Evolutionary conservation across 2,888 invertebrate species (phyloP).

Genomic region (Macrophya annulata): DNA sequence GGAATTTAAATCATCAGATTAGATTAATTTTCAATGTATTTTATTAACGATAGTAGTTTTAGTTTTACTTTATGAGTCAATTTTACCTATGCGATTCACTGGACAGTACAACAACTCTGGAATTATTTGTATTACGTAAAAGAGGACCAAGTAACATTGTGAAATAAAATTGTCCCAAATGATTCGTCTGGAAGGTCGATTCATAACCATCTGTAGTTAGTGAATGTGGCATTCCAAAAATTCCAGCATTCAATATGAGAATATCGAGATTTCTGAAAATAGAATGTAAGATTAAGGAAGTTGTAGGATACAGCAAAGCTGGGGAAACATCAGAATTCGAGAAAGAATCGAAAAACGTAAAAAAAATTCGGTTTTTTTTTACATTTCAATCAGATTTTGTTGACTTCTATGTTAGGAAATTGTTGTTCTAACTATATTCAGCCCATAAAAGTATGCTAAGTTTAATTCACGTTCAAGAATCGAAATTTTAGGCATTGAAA

Average conservation of each 20-base stretch:
- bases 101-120: conserved; percentile 91
- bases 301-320: neutral
- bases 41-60: neutral
- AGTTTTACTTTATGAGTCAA: neutral
- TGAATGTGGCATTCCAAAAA: conserved; percentile 88
- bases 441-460: no score
- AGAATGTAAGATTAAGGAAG: conserved; percentile 54
- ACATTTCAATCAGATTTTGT: neutral
- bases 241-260: conserved; percentile 91
- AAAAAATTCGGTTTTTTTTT: conserved; percentile 30
- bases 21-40: neutral
- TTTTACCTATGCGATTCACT: conserved; percentile 93
- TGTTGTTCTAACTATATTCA: no score
- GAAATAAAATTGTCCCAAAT: conserved; percentile 90
- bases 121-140: conserved; percentile 84
- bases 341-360: conserved; percentile 21
- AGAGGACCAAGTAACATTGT: conserved; percentile 88
- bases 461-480: no score
- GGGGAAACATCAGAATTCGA: conserved; percentile 34
- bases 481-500: no score
- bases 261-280: conserved; percentile 85
- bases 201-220: conserved; percentile 90
- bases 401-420: no score
- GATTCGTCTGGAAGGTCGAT: conserved; percentile 92
- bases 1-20: neutral